Percentiles rank a stretch among this genome's conserved stretches.
Evolutionary conservation across 2,888 invertebrate genomes (phyloP).

Genomic region (Rhaphigaster nebulosa): DNA sequence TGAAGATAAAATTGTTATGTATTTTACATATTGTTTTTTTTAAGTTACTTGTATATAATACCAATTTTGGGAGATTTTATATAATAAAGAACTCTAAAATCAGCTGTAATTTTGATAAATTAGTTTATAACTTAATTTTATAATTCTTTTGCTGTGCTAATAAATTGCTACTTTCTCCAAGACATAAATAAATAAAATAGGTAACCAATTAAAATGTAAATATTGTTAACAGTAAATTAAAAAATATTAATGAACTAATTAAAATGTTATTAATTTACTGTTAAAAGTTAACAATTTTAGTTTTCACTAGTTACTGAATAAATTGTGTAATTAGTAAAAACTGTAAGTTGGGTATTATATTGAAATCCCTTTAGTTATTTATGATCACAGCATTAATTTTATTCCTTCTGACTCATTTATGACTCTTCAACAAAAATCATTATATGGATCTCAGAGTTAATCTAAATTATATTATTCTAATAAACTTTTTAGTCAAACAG

Average conservation of each 20-base stretch:
- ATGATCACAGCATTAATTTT: too few species aligned
- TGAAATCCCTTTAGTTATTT: too few species aligned
- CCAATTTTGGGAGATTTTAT: background rate
- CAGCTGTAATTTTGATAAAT: background rate
- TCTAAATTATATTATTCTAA: too few species aligned
- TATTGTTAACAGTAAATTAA: background rate
- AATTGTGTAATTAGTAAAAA: too few species aligned
- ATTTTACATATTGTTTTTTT: background rate
- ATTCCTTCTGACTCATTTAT: too few species aligned
- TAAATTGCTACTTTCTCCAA: background rate
- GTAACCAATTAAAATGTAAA: background rate
- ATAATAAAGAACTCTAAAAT: background rate
- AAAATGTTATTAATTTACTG: background rate
- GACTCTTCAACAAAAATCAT: too few species aligned
- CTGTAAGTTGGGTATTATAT: too few species aligned
- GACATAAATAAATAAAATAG: background rate
- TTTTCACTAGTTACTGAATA: too few species aligned
- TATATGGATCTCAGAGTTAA: too few species aligned
- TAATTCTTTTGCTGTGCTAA: background rate
- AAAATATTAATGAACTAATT: background rate
- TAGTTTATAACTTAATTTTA: background rate
- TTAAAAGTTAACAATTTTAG: too few species aligned
- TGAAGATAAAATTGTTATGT: background rate
- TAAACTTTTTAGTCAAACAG: too few species aligned
- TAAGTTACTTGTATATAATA: slow-evolving; percentile 16